Evolutionary conservation across 2,888 invertebrate species (phyloP), one percentile per base, ranked within the genome.

Genomic region (Ennomos quercinarius): DNA sequence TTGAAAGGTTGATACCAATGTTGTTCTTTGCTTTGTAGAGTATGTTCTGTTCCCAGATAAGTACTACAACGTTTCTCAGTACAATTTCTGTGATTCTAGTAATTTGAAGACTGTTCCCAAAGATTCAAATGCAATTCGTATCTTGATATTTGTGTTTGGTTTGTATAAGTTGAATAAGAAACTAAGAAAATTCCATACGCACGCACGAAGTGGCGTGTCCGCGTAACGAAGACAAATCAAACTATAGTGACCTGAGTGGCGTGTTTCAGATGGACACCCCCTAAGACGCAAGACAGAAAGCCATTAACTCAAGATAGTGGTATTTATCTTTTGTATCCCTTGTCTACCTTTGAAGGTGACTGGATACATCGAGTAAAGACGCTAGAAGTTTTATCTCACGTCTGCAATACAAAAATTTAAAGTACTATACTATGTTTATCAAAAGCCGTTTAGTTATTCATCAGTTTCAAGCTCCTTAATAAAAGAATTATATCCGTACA

Each of bases 191-290:
- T 86, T 83, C 82, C 69, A 68, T 76, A 71, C 80, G 77, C 81
- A 68, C 71, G 68, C 81, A 68, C 71, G 68, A 76, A 61, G 68
- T 69, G 76, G 79, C 76, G 77, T 78, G 89, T 87, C 87, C 71
- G 70, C 70, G 82, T 89, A 90, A 91, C 90, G 91, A 91, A 91
- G 91, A 91, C 91, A 91, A 91, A 91, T 91, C 88, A 89, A 89
- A 13, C 55, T 37, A 11, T 9, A 43, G 60, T 83, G 88, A 84
- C 84, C 85, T 81, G 86, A 76, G 80, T 76, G 78, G 70, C 77
- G 69, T 51, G 72, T 65, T 68, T 71, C 75, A 74, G 82, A 82
- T 78, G 83, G 84, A 86, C 87, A 78, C 86, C 86, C 86, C 78
- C 81, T 72, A 73, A 81, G 77, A 81, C 74, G 68, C 64, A 77